Evolutionary conservation across 2,113 vertebrate species (phyloP).

Genomic region (Atherinomorus stipes): DNA sequence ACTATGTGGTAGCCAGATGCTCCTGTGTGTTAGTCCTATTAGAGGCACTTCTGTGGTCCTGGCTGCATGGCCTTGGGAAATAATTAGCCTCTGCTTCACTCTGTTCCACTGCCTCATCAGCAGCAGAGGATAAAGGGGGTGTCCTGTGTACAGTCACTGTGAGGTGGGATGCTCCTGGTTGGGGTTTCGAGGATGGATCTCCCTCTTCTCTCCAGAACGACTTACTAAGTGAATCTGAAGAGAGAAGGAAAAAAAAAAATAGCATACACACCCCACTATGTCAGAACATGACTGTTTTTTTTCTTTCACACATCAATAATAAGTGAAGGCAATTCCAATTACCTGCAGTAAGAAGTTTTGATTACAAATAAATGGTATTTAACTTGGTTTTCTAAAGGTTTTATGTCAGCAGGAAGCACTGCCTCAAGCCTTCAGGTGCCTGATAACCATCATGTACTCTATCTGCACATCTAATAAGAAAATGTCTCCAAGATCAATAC

Average conservation of each 20-base stretch:
- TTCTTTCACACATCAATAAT: neutral
- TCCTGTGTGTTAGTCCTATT: conserved; percentile 83
- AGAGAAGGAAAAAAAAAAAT: neutral
- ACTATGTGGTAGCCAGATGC: conserved; percentile 67
- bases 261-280: neutral
- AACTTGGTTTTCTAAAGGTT: too few species aligned
- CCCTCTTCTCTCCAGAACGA: conserved; percentile 74
- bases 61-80: conserved; percentile 37
- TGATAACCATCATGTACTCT: neutral
- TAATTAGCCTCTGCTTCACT: conserved; percentile 43
- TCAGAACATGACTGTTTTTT: neutral
- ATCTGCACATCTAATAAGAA: neutral
- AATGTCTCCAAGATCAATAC: neutral
- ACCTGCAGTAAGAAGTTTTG: too few species aligned
- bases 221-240: conserved; percentile 70
- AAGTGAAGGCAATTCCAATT: neutral
- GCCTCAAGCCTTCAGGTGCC: too few species aligned
- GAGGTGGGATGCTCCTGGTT: conserved; percentile 34
- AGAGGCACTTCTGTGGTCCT: conserved; percentile 72
- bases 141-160: conserved; percentile 71
- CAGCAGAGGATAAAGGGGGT: conserved; percentile 32
- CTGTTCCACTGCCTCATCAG: conserved; percentile 52
- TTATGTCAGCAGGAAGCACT: neutral
- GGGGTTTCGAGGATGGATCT: conserved; percentile 44
- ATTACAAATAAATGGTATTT: too few species aligned